These are phyloP conservation scores for Tineola bisselliella DNA, from an alignment of 2,888 invertebrate species.

Conservation along the genomic window DNA sequence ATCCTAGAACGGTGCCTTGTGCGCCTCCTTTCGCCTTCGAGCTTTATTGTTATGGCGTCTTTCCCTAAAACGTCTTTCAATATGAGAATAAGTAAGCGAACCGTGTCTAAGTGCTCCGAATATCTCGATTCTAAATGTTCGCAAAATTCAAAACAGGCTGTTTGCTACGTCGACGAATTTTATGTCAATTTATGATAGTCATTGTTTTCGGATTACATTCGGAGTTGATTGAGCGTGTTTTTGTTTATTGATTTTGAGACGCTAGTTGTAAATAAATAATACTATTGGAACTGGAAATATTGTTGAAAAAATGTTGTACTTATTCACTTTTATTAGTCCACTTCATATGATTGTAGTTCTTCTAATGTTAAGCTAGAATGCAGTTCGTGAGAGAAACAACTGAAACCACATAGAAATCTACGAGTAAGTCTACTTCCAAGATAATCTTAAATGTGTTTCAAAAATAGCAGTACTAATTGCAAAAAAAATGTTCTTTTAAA, in stretches of 20 bases:
- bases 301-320: no score
- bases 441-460: no score
- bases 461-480: no score
- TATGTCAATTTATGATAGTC: conserved; percentile 13
- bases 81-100: conserved; percentile 41
- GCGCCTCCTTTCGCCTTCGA: conserved; percentile 26
- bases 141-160: conserved; percentile 61
- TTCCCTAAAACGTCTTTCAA: conserved; percentile 44
- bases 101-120: conserved; percentile 43
- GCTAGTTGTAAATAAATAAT: background rate
- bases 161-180: conserved; percentile 26
- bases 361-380: no score
- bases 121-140: conserved; percentile 50
- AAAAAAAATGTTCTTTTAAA: no score
- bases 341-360: no score
- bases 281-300: background rate
- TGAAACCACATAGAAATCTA: no score
- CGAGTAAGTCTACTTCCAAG: no score
- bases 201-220: conserved; percentile 8
- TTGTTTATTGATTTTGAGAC: conserved; percentile 6
- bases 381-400: no score
- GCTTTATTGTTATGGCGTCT: conserved; percentile 61
- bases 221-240: conserved; percentile 6
- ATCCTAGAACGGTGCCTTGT: conserved; percentile 22
- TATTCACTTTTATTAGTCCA: no score